These are phyloP conservation scores for Channa argus DNA, from an alignment of 2,113 vertebrate genomes.

Conservation along the genomic window DNA sequence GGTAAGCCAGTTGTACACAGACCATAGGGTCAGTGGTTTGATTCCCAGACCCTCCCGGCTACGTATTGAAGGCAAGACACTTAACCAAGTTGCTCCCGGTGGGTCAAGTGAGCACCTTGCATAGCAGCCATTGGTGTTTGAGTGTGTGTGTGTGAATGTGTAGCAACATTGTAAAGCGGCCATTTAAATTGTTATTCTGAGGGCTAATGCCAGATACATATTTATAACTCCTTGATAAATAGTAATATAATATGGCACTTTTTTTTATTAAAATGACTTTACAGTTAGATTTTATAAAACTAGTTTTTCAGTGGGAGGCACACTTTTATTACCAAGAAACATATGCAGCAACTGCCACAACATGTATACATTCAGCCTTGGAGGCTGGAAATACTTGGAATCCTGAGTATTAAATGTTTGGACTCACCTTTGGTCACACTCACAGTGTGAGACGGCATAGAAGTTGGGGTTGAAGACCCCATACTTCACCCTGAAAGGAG, in stretches of 20 bases:
- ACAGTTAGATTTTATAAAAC: not conserved
- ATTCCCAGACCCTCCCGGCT: too few relatives aligned
- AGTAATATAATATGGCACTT: not conserved
- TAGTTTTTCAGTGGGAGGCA: not conserved
- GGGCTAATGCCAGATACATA: constrained; percentile 1
- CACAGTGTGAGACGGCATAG: constrained; percentile 90
- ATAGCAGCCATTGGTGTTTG: not conserved
- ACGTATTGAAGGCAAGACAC: too few relatives aligned
- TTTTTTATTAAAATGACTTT: not conserved
- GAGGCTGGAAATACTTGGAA: constrained; percentile 33
- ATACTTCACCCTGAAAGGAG: constrained; percentile 83
- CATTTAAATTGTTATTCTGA: not conserved
- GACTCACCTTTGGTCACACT: constrained; percentile 89
- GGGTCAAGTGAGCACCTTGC: not conserved
- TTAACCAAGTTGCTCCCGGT: too few relatives aligned
- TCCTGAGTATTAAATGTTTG: not conserved
- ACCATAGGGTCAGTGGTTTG: too few relatives aligned
- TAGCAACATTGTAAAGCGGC: too few relatives aligned
- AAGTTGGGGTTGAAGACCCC: constrained; percentile 88
- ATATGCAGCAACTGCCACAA: not conserved
- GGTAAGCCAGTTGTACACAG: too few relatives aligned
- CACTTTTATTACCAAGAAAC: not conserved
- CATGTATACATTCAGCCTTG: constrained; percentile 7
- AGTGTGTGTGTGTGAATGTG: too few relatives aligned
- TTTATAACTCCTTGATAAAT: constrained; percentile 16